These are phyloP conservation scores for Merluccius polli DNA, from an alignment of 2,797 vertebrate species.

Conservation along the genomic window DNA sequence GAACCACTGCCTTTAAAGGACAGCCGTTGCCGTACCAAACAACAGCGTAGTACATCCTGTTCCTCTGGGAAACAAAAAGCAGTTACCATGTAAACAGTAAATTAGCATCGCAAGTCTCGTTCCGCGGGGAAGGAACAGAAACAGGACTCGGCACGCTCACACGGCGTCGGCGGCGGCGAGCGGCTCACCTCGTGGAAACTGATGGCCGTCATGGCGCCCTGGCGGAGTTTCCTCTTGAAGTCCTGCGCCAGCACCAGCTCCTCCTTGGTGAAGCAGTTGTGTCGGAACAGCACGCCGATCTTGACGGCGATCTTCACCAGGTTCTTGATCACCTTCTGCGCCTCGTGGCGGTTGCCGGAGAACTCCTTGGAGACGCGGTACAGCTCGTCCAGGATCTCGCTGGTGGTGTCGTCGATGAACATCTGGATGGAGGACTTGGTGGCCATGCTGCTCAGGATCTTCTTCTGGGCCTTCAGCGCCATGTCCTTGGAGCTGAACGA, in stretches of 20 bases:
- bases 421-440: conserved; percentile 81
- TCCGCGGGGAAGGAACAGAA: neutral
- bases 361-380: conserved; percentile 86
- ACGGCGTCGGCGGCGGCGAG: too few relatives aligned
- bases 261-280: conserved; percentile 75
- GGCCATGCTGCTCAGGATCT: conserved; percentile 86
- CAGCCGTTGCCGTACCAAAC: neutral
- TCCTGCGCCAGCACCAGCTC: conserved; percentile 79
- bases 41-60: too few relatives aligned
- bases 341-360: conserved; percentile 75
- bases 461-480: conserved; percentile 85
- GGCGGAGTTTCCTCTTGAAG: conserved; percentile 83
- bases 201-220: conserved; percentile 85
- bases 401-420: conserved; percentile 88
- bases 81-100: too few relatives aligned
- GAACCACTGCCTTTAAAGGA: too few relatives aligned
- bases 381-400: conserved; percentile 87
- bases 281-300: conserved; percentile 81
- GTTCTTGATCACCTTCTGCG: conserved; percentile 88
- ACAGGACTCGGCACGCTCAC: neutral
- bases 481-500: conserved; percentile 85
- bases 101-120: neutral
- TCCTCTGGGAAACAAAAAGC: too few relatives aligned
- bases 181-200: conserved; percentile 82
- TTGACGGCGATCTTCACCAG: conserved; percentile 88